Evolutionary conservation across 2,888 invertebrate genomes (phyloP).

Genomic region (Formica aserva): DNA sequence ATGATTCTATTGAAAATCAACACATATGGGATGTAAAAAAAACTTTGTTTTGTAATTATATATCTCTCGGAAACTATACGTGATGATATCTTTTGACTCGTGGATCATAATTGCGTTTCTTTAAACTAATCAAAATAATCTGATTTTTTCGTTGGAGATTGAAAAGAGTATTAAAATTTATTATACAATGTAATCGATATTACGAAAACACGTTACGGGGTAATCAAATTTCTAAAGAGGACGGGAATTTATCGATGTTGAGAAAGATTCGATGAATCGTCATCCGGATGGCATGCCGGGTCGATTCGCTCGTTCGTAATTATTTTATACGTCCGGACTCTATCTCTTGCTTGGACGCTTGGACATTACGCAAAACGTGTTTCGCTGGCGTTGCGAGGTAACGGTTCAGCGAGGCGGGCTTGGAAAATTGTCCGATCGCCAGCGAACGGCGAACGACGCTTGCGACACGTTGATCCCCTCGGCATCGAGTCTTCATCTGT

Average conservation of each 20-base stretch:
- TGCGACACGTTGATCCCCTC: constrained; percentile 24
- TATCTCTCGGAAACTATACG: not conserved
- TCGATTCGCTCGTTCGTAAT: constrained; percentile 45
- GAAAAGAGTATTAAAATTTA: not conserved
- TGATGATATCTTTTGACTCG: not conserved
- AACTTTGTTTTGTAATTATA: not conserved
- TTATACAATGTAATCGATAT: not conserved
- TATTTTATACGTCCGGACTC: constrained; percentile 43
- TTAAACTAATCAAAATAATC: not conserved
- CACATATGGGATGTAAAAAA: not conserved
- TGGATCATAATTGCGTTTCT: not conserved
- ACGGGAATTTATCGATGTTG: not conserved
- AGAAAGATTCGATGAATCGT: constrained; percentile 19
- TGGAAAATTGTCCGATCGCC: constrained; percentile 68
- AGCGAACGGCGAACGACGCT: constrained; percentile 33
- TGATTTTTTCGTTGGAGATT: not conserved
- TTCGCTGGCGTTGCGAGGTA: constrained; percentile 66
- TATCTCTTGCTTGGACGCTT: constrained; percentile 32
- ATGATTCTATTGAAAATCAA: not conserved
- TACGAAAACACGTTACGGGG: not conserved
- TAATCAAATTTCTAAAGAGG: not conserved
- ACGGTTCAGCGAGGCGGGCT: constrained; percentile 67
- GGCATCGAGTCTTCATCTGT: not conserved
- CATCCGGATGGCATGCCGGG: not conserved
- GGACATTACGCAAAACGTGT: constrained; percentile 71